Conservation (phyloP, 1,140 invertebrate genomes). For the Drosophila pseudoobscura region DNA sequence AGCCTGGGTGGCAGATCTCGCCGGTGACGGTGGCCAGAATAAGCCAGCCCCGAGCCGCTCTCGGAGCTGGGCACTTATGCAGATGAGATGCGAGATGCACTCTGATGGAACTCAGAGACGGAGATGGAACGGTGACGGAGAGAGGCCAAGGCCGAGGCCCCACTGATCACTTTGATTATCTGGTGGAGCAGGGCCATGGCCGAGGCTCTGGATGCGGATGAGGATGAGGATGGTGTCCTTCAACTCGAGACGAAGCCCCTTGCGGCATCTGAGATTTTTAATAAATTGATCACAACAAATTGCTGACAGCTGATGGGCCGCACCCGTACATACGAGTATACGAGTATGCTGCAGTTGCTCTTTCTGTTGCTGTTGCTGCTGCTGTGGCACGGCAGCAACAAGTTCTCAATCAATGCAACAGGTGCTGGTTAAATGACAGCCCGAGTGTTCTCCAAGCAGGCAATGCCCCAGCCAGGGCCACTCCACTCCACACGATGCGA, state of each 20-base stretch:
- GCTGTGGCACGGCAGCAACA: slow-evolving; percentile 46
- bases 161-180: slow-evolving; percentile 69
- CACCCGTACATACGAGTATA: slow-evolving; percentile 26
- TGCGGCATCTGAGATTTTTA: slow-evolving; percentile 43
- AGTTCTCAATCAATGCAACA: slow-evolving; percentile 77
- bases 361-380: slow-evolving; percentile 1
- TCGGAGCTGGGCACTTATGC: slow-evolving; percentile 54
- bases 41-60: neutral
- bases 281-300: slow-evolving; percentile 81
- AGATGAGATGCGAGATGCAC: slow-evolving; percentile 42
- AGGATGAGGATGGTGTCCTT: slow-evolving; percentile 35
- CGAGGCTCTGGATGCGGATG: slow-evolving; percentile 7
- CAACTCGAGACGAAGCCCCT: slow-evolving; percentile 12
- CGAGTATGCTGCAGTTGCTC: neutral
- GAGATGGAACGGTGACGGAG: neutral
- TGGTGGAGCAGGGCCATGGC: slow-evolving; percentile 4
- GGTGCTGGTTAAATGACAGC: slow-evolving; percentile 63
- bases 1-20: slow-evolving; percentile 58
- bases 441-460: slow-evolving; percentile 5
- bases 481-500: slow-evolving; percentile 1
- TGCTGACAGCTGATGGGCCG: slow-evolving; percentile 78
- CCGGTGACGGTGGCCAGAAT: slow-evolving; percentile 1
- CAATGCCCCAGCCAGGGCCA: slow-evolving; percentile 37
- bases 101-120: neutral
- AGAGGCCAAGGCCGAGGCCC: neutral